A percentile compares a stretch with the other conserved stretches of the same genome.
Evolutionary conservation across 1,140 invertebrate genomes (phyloP).

Genomic region (Solenopsis invicta): DNA sequence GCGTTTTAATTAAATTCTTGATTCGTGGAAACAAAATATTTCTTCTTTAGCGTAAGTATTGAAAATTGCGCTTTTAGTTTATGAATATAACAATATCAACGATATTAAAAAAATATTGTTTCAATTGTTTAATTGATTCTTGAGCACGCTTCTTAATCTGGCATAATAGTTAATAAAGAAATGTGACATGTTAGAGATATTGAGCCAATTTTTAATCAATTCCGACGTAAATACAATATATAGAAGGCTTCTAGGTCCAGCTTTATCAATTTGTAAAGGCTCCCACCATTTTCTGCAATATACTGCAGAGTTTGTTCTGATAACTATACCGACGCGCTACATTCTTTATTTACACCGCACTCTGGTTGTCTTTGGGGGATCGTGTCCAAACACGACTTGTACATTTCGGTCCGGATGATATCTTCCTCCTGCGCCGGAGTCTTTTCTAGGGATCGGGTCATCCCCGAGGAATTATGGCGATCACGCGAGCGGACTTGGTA

Average conservation of each 20-base stretch:
- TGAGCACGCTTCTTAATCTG: neutral
- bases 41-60: too few species aligned
- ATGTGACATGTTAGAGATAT: neutral
- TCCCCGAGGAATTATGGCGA: constrained; percentile 9
- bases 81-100: too few species aligned
- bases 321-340: neutral
- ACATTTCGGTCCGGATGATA: neutral
- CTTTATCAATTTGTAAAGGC: constrained; percentile 1
- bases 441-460: neutral
- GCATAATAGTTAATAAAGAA: neutral
- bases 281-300: neutral
- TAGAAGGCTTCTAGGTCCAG: neutral
- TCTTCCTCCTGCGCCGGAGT: neutral
- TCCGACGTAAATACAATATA: neutral
- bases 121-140: neutral
- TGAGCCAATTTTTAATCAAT: neutral
- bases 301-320: neutral
- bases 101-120: neutral
- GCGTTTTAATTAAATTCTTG: too few species aligned
- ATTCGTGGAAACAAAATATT: too few species aligned
- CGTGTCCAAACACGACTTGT: neutral
- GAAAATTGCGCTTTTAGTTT: neutral
- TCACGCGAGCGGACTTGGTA: constrained; percentile 11
- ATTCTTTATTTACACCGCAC: constrained; percentile 18
- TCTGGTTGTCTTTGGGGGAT: neutral